These are phyloP conservation scores for Erebia palarica DNA, from an alignment of 2,888 invertebrate species.

Conservation along the genomic window DNA sequence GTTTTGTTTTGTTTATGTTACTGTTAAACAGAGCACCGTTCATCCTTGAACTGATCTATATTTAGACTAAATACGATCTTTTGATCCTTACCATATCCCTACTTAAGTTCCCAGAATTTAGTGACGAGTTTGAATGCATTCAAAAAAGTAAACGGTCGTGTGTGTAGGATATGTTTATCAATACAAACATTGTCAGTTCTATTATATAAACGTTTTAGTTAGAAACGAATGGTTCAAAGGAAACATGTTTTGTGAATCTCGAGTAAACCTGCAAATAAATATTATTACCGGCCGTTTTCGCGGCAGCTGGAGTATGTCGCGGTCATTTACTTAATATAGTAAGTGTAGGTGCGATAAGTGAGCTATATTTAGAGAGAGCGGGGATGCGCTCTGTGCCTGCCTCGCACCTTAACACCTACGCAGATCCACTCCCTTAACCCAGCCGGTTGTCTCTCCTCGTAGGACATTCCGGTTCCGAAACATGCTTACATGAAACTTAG, in stretches of 20 bases:
- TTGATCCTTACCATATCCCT: conserved; percentile 35
- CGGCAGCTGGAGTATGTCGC: conserved; percentile 76
- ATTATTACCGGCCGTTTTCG: conserved; percentile 65
- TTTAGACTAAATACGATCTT: conserved; percentile 41
- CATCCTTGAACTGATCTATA: conserved; percentile 46
- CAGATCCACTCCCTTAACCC: conserved; percentile 42
- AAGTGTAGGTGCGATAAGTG: conserved; percentile 73
- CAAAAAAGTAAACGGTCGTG: conserved; percentile 8
- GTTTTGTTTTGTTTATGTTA: conserved; percentile 46
- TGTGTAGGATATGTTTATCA: conserved; percentile 21
- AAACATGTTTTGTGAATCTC: conserved; percentile 6
- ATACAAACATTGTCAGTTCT: conserved; percentile 2
- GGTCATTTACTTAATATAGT: conserved; percentile 73
- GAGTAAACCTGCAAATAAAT: conserved; percentile 52
- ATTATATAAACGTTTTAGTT: conserved; percentile 10
- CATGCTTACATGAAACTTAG: conserved; percentile 31
- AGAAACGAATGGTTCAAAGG: conserved; percentile 1
- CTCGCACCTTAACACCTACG: conserved; percentile 63
- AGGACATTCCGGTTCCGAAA: conserved; percentile 23
- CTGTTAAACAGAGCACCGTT: conserved; percentile 42
- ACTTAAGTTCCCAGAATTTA: conserved; percentile 30
- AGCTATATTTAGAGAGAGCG: conserved; percentile 75
- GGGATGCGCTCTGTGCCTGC: conserved; percentile 61
- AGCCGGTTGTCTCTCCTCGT: conserved; percentile 41
- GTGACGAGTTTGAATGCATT: conserved; percentile 19